Evolutionary conservation across 30 jellyfish, hydroid and myxozoan species (phyloP).

Genomic region (Pelagia noctiluca): DNA sequence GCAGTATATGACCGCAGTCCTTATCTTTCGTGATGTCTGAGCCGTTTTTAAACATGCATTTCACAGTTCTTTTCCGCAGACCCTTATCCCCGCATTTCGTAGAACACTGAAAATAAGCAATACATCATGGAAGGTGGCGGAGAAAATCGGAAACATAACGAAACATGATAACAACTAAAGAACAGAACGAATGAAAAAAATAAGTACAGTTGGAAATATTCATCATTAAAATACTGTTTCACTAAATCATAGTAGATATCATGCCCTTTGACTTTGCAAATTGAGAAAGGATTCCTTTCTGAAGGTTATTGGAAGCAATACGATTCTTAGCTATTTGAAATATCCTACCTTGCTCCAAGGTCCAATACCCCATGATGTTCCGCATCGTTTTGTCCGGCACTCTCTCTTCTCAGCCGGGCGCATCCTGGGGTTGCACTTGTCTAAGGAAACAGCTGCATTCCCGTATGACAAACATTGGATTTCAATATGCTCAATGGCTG

Average conservation of each 20-base stretch:
- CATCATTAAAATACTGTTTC: background rate
- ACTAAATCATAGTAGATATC: background rate
- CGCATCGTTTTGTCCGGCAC: conserved; percentile 68
- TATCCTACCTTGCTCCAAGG: conserved; percentile 81
- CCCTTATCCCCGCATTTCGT: conserved; percentile 68
- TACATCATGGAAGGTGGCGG: no score
- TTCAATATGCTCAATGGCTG: conserved; percentile 32
- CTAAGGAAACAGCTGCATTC: conserved; percentile 15
- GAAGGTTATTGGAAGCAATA: background rate
- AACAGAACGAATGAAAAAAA: background rate
- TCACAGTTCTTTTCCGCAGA: conserved; percentile 38
- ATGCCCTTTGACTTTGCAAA: no score
- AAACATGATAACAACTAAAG: background rate
- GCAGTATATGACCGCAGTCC: conserved; percentile 45
- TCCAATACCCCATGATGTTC: conserved; percentile 63
- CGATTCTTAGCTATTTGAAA: no score
- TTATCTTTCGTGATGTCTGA: conserved; percentile 14
- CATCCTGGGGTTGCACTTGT: conserved; percentile 51
- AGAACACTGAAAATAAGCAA: conserved; percentile 54
- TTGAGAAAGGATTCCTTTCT: no score
- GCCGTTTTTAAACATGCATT: conserved; percentile 46
- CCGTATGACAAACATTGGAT: conserved; percentile 58
- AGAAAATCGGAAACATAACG: background rate
- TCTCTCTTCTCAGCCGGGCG: conserved; percentile 57
- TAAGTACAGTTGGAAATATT: background rate